These are phyloP conservation scores for Tricholauxania praeusta DNA, from an alignment of 2,888 invertebrate species.

Conservation along the genomic window DNA sequence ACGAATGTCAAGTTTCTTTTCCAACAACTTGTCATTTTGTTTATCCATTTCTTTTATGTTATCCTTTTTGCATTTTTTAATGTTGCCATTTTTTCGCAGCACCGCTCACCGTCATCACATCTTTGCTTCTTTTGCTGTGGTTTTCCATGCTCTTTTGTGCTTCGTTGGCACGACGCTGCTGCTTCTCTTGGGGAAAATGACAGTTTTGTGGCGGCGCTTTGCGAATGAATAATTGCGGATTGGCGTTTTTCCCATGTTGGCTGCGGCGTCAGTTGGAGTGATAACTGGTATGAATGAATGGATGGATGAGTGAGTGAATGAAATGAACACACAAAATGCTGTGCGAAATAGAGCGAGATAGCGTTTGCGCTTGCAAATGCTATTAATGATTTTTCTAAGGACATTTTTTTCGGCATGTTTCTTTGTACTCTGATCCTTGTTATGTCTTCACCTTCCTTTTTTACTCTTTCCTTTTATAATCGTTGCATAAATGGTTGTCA, in stretches of 20 bases:
- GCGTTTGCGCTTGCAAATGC: constrained; percentile 13
- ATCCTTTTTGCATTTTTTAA: not conserved
- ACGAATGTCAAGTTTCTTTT: not conserved
- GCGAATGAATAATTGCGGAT: constrained; percentile 66
- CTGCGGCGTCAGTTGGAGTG: not conserved
- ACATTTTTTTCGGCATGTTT: constrained; percentile 7
- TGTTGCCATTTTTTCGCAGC: not conserved
- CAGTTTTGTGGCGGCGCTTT: constrained; percentile 55
- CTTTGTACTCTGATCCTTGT: not conserved
- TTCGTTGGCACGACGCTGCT: not conserved
- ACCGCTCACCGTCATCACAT: too few species aligned
- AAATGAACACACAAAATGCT: too few species aligned
- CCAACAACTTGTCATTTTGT: not conserved
- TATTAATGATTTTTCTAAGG: constrained; percentile 28
- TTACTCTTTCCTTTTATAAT: not conserved
- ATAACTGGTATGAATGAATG: not conserved
- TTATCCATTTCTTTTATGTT: not conserved
- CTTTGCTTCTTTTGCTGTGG: too few species aligned
- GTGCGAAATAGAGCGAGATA: not conserved
- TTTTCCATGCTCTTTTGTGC: too few species aligned
- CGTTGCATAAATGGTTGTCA: constrained; percentile 24
- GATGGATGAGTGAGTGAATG: not conserved
- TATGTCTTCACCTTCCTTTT: not conserved
- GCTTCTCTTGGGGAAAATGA: constrained; percentile 3
- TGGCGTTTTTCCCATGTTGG: constrained; percentile 53